phyloP scores from a whole-genome alignment of 2,797 vertebrate species.

The Passerculus sandwichensis region DNA sequence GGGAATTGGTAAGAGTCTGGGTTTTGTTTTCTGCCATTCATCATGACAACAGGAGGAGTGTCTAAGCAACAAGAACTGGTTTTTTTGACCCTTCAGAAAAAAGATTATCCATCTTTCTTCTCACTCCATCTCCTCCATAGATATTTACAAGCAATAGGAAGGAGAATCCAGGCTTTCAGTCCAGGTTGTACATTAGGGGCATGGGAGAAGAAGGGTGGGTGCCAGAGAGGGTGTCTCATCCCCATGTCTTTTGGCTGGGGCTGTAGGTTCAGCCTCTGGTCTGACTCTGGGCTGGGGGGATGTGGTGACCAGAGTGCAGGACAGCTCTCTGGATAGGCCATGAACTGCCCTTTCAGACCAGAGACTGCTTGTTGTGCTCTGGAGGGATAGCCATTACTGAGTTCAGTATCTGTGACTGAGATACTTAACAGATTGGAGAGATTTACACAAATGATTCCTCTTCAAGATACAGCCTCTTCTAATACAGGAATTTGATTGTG shows the following conservation, averaged over 20 bases:
- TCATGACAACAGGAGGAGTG: not conserved
- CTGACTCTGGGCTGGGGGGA: not conserved
- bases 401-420: not conserved
- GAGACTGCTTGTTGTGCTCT: not conserved
- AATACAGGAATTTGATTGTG: not conserved
- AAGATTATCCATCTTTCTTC: not conserved
- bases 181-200: not conserved
- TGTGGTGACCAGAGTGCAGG: not conserved
- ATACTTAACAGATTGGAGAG: not conserved
- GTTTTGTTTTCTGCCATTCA: not conserved
- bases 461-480: not conserved
- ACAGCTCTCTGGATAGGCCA: not conserved
- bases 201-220: not conserved
- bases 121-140: not conserved
- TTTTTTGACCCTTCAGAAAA: not conserved
- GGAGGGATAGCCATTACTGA: not conserved
- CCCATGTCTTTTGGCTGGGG: not conserved
- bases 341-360: not conserved
- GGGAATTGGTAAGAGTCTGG: not conserved
- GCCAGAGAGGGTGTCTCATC: not conserved
- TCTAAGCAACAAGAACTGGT: not conserved
- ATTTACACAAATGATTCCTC: not conserved
- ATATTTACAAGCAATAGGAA: not conserved
- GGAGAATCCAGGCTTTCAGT: not conserved
- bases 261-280: not conserved